Conservation (phyloP, 2,888 invertebrate genomes). For the Dicycla oo region DNA sequence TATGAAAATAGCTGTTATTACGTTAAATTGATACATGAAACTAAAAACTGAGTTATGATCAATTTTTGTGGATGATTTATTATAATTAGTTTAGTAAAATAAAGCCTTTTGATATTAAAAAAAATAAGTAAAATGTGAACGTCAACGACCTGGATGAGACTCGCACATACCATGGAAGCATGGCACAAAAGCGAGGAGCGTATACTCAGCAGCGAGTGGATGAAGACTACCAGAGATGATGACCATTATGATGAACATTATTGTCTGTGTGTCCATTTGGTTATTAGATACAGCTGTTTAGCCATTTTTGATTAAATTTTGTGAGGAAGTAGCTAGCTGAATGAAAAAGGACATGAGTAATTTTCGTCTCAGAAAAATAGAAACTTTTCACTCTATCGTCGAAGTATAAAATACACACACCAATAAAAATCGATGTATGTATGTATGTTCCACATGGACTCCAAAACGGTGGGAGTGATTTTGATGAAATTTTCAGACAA, state of each 20-base stretch:
- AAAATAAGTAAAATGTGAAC: background rate
- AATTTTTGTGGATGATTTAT: conserved; percentile 27
- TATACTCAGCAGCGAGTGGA: background rate
- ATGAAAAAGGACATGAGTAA: too few relatives aligned
- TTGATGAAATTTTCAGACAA: too few relatives aligned
- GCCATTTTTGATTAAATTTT: background rate
- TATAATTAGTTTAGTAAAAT: background rate
- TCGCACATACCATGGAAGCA: background rate
- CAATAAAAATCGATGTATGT: too few relatives aligned
- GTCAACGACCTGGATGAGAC: background rate
- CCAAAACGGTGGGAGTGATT: too few relatives aligned
- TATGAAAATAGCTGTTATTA: conserved; percentile 32
- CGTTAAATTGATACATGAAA: conserved; percentile 21
- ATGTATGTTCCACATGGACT: too few relatives aligned
- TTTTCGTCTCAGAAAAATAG: too few relatives aligned
- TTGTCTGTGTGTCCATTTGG: background rate
- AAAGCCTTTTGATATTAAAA: background rate
- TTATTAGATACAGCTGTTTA: background rate
- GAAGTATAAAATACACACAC: background rate
- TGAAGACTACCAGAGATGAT: background rate
- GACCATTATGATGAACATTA: background rate
- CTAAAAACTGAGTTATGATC: conserved; percentile 14
- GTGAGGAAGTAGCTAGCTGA: background rate
- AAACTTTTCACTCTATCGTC: background rate
- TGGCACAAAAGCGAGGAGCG: background rate